A percentile compares a stretch with the other conserved stretches of the same genome.
phyloP scores from a whole-genome alignment of 2,888 invertebrate species.

The Pollenia amentaria region DNA sequence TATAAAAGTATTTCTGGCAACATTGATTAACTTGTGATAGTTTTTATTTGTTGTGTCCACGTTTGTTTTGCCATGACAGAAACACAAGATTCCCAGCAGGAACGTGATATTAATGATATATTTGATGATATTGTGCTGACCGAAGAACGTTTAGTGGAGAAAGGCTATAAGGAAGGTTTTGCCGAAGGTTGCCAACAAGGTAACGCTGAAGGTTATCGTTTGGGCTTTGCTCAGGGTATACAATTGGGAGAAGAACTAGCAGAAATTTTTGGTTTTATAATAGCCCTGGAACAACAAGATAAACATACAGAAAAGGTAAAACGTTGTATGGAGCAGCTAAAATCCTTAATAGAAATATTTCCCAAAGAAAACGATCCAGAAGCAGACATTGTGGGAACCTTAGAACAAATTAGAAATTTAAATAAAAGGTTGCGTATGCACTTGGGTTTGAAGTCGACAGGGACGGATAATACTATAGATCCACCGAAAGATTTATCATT shows the following conservation, averaged over 20 bases:
- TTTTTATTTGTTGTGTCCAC: background rate
- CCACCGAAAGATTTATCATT: conserved; percentile 73
- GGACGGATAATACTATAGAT: background rate
- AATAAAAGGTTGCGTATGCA: conserved; percentile 89
- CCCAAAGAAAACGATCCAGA: conserved; percentile 88
- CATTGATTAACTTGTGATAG: background rate
- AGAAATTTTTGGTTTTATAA: conserved; percentile 88
- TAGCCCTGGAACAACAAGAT: conserved; percentile 86
- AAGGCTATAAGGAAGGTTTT: conserved; percentile 89
- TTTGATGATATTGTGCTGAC: conserved; percentile 89
- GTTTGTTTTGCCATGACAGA: conserved; percentile 51
- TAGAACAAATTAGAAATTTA: conserved; percentile 88
- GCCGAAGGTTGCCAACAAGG: conserved; percentile 87
- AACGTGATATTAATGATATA: conserved; percentile 90
- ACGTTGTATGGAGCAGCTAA: conserved; percentile 86
- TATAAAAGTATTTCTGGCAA: background rate
- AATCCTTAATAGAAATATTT: conserved; percentile 87
- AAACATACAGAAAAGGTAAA: conserved; percentile 86
- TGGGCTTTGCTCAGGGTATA: conserved; percentile 91
- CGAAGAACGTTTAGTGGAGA: conserved; percentile 88
- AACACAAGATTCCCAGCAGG: conserved; percentile 73
- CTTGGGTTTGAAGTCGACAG: conserved; percentile 79
- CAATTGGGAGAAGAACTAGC: conserved; percentile 92
- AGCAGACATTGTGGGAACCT: conserved; percentile 87
- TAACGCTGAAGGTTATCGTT: conserved; percentile 86